Evolutionary conservation across 2,113 vertebrate genomes (phyloP).

Genomic region (Bothrops jararaca): DNA sequence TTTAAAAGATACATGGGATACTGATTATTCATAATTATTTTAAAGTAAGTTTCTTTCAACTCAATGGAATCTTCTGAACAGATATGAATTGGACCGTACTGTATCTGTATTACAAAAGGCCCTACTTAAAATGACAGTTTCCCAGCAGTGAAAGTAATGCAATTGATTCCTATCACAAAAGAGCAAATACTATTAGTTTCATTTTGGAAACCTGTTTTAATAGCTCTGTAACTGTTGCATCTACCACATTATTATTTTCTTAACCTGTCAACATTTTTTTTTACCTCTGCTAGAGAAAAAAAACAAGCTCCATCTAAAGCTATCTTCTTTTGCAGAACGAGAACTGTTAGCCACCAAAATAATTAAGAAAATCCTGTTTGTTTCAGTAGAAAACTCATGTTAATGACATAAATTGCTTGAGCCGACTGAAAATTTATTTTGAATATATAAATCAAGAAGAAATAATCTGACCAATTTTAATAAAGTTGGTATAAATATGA

Average conservation of each 20-base stretch:
- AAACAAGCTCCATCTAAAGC: neutral
- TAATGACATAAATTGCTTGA: neutral
- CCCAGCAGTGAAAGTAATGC: neutral
- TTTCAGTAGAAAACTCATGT: neutral
- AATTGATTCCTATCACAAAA: neutral
- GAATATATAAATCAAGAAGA: neutral
- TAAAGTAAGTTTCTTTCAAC: neutral
- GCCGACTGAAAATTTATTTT: neutral
- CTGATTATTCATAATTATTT: neutral
- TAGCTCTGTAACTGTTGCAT: neutral
- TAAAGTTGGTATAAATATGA: neutral
- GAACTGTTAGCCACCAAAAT: neutral
- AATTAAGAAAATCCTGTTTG: neutral
- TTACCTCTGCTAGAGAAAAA: neutral
- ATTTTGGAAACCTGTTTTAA: neutral
- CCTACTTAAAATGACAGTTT: neutral
- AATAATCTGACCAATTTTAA: neutral
- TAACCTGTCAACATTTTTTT: neutral
- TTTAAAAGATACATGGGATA: too few relatives aligned
- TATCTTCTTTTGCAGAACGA: neutral
- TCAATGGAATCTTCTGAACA: neutral
- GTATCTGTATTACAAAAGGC: neutral
- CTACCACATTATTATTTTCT: neutral
- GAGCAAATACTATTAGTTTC: neutral
- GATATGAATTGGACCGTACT: neutral